phyloP scores from a whole-genome alignment of 2,888 invertebrate genomes.

The Diaprepes abbreviatus region DNA sequence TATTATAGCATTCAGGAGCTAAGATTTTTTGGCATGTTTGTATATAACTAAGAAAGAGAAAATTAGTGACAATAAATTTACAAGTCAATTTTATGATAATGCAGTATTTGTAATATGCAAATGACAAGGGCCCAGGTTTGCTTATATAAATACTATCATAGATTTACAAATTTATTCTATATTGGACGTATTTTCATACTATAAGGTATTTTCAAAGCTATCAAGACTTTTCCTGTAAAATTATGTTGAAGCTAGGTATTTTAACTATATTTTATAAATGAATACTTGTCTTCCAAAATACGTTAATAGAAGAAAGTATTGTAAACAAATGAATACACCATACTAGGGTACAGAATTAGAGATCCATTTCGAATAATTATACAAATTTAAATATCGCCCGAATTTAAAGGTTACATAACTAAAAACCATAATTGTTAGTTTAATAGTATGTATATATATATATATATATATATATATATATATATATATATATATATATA shows the following conservation, averaged over 20 bases:
- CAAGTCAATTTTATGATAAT: slow-evolving; percentile 56
- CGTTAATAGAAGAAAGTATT: not conserved
- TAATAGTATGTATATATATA: too few species aligned
- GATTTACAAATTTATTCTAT: slow-evolving; percentile 23
- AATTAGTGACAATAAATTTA: slow-evolving; percentile 57
- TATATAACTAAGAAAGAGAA: slow-evolving; percentile 36
- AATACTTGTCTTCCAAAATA: not conserved
- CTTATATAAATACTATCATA: slow-evolving; percentile 57
- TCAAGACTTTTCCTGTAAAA: not conserved
- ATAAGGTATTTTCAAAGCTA: slow-evolving; percentile 18
- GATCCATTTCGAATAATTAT: too few species aligned
- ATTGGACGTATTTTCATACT: slow-evolving; percentile 37
- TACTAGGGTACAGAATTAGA: not conserved
- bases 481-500: too few species aligned
- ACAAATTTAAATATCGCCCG: too few species aligned
- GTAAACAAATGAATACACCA: not conserved
- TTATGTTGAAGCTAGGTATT: slow-evolving; percentile 18
- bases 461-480: too few species aligned
- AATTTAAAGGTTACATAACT: too few species aligned
- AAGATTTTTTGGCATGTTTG: slow-evolving; percentile 22
- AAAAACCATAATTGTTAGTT: too few species aligned
- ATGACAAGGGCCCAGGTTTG: slow-evolving; percentile 62
- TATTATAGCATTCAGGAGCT: not conserved
- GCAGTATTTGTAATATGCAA: slow-evolving; percentile 60
- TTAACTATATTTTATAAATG: slow-evolving; percentile 7